A percentile compares a stretch with the other conserved stretches of the same genome.
Conservation (phyloP, 2,888 invertebrate species). For the Trachelus troglodyta region DNA sequence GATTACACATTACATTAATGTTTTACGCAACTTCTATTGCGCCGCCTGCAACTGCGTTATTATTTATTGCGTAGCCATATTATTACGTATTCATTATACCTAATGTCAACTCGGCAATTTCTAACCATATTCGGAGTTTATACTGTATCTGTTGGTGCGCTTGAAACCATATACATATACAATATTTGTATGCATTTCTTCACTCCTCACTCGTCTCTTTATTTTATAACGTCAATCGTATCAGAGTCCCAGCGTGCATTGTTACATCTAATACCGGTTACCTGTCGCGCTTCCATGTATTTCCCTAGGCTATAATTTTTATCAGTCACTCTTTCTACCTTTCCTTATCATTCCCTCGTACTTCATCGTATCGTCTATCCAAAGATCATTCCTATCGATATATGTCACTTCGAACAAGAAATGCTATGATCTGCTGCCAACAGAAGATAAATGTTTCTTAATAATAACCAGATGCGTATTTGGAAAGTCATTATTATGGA, state of each 20-base stretch:
- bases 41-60: not conserved
- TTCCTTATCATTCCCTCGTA: not conserved
- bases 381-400: not conserved
- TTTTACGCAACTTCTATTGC: not conserved
- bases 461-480: not conserved
- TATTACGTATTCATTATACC: not conserved
- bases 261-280: not conserved
- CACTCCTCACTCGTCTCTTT: not conserved
- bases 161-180: not conserved
- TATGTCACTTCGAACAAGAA: not conserved
- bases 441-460: not conserved
- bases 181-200: not conserved
- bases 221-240: not conserved
- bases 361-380: not conserved
- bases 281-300: not conserved
- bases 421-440: not conserved
- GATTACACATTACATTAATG: not conserved
- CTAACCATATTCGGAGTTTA: not conserved
- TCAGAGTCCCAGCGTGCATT: not conserved
- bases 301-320: not conserved
- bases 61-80: not conserved
- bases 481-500: not conserved
- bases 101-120: not conserved
- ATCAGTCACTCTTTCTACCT: not conserved
- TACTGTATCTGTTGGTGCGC: not conserved